Base-by-base conservation (phyloP, 2,797 vertebrate genomes). In the Schizothorax lantsangensis region DNA sequence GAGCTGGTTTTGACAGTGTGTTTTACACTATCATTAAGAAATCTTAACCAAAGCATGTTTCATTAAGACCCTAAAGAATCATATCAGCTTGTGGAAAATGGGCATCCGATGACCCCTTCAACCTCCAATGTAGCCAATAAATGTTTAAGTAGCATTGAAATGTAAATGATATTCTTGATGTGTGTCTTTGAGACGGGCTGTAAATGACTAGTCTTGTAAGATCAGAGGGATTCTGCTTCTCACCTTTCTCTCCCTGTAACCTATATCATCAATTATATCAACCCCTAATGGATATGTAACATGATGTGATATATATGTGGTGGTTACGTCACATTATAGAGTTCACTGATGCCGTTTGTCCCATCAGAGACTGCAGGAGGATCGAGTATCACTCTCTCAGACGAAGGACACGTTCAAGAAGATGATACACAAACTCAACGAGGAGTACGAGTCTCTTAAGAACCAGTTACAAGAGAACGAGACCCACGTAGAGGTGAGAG, bases 401-500 rank as follows among this genome's bases (percentile, higher is more conserved):
- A 92, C 69, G 36, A 95, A 88, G 79, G 91, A 92, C 81, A 92
- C 95, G 30, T 97, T 98, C 90, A 95, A 93, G 84, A 96, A 97
- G 92, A 93, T 95, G 91, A 91, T 96, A 91, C 95, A 96, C 68
- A 93, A 93, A 12, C 93, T 96, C 91, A 97, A 95, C 66, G 81
- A 83, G 71, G 95, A 96, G 40, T 93, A 95, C 26, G 97, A 99
- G 83, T 87, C 85, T 8, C 90, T 97, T 59, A 97, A 96, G 90
- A 92, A 88, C 62, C 96, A 96, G 59, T 93, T 99, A 19, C 95
- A 97, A 74, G 98, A 99, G 78, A 98, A 98, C 12, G 98, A 99
- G 93, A 99, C 97, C 3, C 96, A 99, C 64, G 91, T 97, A 81
- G 98, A 99, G 97, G 98, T 99, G 69, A 26, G 45, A 81, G 7